Conservation (phyloP, 2,113 vertebrate genomes). For the Lagenorhynchus albirostris region DNA sequence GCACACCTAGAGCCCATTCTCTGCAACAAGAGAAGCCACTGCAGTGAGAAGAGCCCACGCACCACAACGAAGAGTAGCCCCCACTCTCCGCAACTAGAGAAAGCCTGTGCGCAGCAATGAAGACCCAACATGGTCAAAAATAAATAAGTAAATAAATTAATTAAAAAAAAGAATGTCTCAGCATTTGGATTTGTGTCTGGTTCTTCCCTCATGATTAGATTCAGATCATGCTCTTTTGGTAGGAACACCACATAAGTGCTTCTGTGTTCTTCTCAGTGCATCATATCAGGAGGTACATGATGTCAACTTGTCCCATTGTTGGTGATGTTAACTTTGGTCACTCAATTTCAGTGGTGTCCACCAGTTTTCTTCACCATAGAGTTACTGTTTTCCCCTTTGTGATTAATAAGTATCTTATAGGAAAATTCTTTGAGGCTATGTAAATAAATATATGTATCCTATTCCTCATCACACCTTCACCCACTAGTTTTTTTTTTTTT, state of each 20-base stretch:
- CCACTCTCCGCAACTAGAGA: too few relatives aligned
- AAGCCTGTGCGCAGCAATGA: too few relatives aligned
- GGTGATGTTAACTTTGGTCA: neutral
- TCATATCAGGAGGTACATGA: fast-evolving
- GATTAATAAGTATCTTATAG: neutral
- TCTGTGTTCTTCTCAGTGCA: neutral
- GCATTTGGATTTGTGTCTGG: neutral
- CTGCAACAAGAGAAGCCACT: too few relatives aligned
- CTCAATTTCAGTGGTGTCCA: neutral
- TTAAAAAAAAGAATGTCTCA: too few relatives aligned
- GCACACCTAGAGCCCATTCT: too few relatives aligned
- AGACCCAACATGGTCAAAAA: too few relatives aligned
- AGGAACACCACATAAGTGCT: neutral
- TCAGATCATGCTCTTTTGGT: neutral
- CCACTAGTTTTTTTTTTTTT: too few relatives aligned
- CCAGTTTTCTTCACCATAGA: neutral
- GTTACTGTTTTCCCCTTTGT: neutral
- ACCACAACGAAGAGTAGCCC: too few relatives aligned
- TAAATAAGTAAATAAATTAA: too few relatives aligned
- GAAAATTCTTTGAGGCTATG: neutral
- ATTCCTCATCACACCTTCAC: neutral
- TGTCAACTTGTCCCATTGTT: neutral
- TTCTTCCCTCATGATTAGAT: neutral
- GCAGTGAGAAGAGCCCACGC: too few relatives aligned
- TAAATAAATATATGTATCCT: neutral